Base-by-base conservation (phyloP, 2,113 vertebrate species). In the Oryzias javanicus region DNA sequence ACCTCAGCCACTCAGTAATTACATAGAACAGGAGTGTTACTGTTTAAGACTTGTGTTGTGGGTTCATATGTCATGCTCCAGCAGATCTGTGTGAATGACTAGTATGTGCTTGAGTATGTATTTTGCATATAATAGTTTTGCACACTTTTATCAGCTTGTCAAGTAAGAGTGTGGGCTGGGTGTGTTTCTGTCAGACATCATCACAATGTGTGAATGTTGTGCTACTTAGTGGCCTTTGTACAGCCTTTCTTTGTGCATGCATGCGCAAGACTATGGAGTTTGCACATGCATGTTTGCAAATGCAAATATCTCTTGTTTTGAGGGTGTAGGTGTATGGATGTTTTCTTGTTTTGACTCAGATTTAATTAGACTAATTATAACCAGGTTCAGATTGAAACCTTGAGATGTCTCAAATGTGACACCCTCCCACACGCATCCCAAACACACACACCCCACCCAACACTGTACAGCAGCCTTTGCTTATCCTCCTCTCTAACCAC, bases 361-460 rank as follows among this genome's bases (percentile, higher is more conserved):
- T 91, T 91, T 91, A 91, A 92, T 91, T 91, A 91, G 89, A 89
- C 89, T 84, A 88, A 91, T 91, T 90, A 88, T 89, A 92, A 90
- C 82, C 75, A 92, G 87, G 82, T 89, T 89, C 85, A 91, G 89
- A 92, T 91, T 91, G 91, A 91, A 91, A 89, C 86, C 86, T 91
- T 89, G 86, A 91, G 86, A 91, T 91, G 89, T 92, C 88, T 90
- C 82, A 72, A 83, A 81, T 84, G 82, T 81, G 81, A 70, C 72
- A 10, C 8, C 88, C 86, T 89, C 87, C 89, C 49, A 2, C 29
- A 54, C 59, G 20, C 45, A 35, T 55, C 41, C 27, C 55, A 63
- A 35, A 63, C 53, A 52, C 50, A 52, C 50, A 22, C 24, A 41
- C 51, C 24, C 29, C 60, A 64, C 29, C 60, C 50, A 50, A 51